phyloP scores from a whole-genome alignment of 30 jellyfish, hydroid and myxozoan species.

The Mastigias papua region DNA sequence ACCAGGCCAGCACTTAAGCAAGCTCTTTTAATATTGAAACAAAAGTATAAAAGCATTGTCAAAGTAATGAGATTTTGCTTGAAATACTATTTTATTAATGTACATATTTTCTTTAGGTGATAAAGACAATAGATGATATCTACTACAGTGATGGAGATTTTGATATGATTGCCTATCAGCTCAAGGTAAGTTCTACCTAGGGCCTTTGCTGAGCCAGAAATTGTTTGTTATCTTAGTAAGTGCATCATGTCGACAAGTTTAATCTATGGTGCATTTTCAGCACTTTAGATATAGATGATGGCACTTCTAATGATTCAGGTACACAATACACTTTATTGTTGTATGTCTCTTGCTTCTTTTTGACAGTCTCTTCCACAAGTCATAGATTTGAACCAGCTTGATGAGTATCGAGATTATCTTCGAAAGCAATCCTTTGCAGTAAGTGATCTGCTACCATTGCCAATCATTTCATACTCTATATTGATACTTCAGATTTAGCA shows the following conservation, averaged over 20 bases:
- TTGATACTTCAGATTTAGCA: too few relatives aligned
- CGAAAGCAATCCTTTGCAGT: constrained; percentile 97
- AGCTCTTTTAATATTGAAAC: too few relatives aligned
- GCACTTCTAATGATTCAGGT: too few relatives aligned
- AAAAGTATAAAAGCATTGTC: too few relatives aligned
- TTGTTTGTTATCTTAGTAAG: neutral
- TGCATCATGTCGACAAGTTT: neutral
- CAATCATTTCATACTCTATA: too few relatives aligned
- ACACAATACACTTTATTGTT: too few relatives aligned
- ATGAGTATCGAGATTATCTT: constrained; percentile 81
- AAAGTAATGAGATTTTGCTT: too few relatives aligned
- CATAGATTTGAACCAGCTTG: constrained; percentile 75
- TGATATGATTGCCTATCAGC: constrained; percentile 89
- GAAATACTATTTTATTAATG: neutral
- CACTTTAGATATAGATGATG: too few relatives aligned
- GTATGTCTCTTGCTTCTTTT: neutral
- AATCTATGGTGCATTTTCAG: too few relatives aligned
- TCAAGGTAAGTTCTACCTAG: constrained; percentile 59
- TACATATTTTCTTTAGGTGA: constrained; percentile 58
- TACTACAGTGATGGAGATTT: constrained; percentile 88
- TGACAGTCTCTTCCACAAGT: constrained; percentile 76
- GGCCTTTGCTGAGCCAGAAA: neutral
- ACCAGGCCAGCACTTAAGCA: too few relatives aligned
- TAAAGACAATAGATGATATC: constrained; percentile 77
- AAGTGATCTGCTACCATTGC: too few relatives aligned